Percentiles rank a stretch among this genome's conserved stretches.
phyloP scores from a whole-genome alignment of 2,797 vertebrate genomes.

The Tiaroga cobitis region DNA sequence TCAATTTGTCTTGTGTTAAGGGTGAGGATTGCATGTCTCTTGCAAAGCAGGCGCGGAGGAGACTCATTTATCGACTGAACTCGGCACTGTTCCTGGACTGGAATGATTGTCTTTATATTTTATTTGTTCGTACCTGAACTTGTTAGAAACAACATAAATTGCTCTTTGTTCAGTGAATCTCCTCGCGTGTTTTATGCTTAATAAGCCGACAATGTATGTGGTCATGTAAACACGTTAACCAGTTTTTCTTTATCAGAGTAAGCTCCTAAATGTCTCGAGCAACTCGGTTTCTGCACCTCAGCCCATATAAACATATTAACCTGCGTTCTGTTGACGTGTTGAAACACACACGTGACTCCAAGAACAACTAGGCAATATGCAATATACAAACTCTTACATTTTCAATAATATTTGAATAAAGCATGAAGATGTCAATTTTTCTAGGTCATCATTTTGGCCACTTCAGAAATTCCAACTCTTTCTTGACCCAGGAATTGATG shows the following conservation, averaged over 20 bases:
- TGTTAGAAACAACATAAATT: constrained; percentile 3
- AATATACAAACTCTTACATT: background rate
- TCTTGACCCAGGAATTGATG: background rate
- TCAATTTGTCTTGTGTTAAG: constrained; percentile 74
- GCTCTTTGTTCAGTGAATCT: background rate
- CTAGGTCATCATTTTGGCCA: background rate
- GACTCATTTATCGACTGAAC: constrained; percentile 45
- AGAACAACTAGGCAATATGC: background rate
- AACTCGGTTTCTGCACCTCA: background rate
- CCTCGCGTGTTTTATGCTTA: background rate
- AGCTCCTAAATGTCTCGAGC: background rate
- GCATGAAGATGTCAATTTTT: background rate
- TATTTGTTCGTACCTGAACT: constrained; percentile 17
- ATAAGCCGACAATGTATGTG: background rate
- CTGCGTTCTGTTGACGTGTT: background rate
- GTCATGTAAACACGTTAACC: background rate
- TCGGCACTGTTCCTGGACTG: background rate
- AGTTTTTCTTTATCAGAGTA: background rate
- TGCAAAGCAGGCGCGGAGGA: constrained; percentile 28
- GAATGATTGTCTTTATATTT: constrained; percentile 15
- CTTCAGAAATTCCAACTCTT: background rate
- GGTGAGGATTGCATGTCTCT: constrained; percentile 37
- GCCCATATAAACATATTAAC: too few relatives aligned
- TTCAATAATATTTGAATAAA: background rate
- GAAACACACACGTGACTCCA: background rate